Evolutionary conservation across 2,888 invertebrate species (phyloP).

Genomic region (Pterostichus niger): DNA sequence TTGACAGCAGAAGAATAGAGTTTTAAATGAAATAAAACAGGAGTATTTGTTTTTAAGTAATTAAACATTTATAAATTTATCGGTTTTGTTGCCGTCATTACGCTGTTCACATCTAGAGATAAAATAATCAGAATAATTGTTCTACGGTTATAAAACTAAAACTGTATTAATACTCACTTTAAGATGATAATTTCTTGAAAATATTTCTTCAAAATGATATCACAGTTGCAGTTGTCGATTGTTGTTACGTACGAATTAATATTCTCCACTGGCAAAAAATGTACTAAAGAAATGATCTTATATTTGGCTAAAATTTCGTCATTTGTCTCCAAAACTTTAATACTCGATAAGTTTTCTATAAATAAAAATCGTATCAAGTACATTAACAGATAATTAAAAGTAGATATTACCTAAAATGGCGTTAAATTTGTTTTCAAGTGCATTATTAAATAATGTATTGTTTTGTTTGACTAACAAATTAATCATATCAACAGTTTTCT

Average conservation of each 20-base stretch:
- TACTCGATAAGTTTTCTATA: slow-evolving; percentile 46
- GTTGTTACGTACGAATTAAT: neutral
- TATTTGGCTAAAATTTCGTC: slow-evolving; percentile 7
- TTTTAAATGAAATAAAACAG: no score
- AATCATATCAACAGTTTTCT: slow-evolving; percentile 80
- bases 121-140: neutral
- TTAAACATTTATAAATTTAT: neutral
- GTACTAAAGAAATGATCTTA: slow-evolving; percentile 45
- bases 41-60: no score
- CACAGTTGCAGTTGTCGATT: neutral
- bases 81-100: neutral
- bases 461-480: slow-evolving; percentile 81
- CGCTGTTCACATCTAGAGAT: slow-evolving; percentile 24
- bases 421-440: slow-evolving; percentile 76
- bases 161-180: slow-evolving; percentile 15
- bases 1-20: no score
- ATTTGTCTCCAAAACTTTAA: slow-evolving; percentile 25
- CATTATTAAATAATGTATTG: slow-evolving; percentile 78
- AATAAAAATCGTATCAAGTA: slow-evolving; percentile 37
- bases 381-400: slow-evolving; percentile 5
- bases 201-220: slow-evolving; percentile 28
- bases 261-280: slow-evolving; percentile 24
- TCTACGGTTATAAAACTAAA: neutral
- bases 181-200: neutral
- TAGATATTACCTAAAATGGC: slow-evolving; percentile 76